Percentiles rank a stretch among this genome's conserved stretches.
These are phyloP conservation scores for Hirtodrosophila confusa DNA, from an alignment of 2,888 invertebrate genomes.

Conservation along the genomic window DNA sequence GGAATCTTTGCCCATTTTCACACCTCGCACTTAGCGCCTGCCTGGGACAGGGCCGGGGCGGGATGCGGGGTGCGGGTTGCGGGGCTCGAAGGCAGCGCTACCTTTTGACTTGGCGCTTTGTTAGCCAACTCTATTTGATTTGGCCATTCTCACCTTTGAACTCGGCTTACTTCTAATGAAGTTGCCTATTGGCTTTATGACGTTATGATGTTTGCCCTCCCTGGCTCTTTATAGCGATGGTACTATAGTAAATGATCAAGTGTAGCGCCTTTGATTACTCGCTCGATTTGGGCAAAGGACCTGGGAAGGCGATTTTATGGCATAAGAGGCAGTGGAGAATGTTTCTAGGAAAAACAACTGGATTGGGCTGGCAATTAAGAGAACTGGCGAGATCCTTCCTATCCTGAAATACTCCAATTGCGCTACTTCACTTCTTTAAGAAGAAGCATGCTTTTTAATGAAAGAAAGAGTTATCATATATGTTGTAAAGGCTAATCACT, in stretches of 20 bases:
- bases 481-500: too few relatives aligned
- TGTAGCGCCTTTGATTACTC: conserved; percentile 41
- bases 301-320: background rate
- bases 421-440: too few relatives aligned
- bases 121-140: conserved; percentile 59
- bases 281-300: conserved; percentile 16
- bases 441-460: too few relatives aligned
- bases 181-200: conserved; percentile 55
- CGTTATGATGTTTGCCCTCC: conserved; percentile 29
- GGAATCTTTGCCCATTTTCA: conserved; percentile 60
- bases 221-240: too few relatives aligned
- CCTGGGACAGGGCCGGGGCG: too few relatives aligned
- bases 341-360: conserved; percentile 28
- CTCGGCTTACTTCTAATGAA: conserved; percentile 75
- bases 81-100: conserved; percentile 59
- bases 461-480: too few relatives aligned
- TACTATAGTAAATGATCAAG: conserved; percentile 16
- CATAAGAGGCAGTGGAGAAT: conserved; percentile 1
- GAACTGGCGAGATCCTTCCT: too few relatives aligned
- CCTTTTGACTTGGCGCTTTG: conserved; percentile 65
- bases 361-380: too few relatives aligned
- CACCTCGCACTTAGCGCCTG: conserved; percentile 70
- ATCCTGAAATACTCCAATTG: too few relatives aligned
- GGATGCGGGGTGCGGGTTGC: too few relatives aligned
- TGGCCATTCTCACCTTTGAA: conserved; percentile 67